Base-by-base conservation (phyloP, 2,888 invertebrate genomes). In the Lasioglossum pauxillum region DNA sequence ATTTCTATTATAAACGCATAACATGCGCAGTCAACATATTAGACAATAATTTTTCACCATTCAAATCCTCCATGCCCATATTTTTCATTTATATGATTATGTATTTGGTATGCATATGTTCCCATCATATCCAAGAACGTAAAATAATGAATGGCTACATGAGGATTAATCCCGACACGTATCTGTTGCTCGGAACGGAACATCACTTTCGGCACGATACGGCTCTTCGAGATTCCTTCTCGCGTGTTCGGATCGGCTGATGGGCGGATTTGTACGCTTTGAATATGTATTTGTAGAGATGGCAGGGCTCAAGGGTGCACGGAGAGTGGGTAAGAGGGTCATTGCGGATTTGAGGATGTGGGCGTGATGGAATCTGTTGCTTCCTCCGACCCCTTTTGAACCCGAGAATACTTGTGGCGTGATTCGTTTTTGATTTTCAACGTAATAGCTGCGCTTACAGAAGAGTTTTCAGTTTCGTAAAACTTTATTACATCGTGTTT, bases 351-450 rank as follows among this genome's bases (percentile, higher is more conserved):
- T 57, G 16, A 41, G 72, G 31, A 19, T 41, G 31, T 35, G 7
- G 19, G n/a, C 67, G 69, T 75, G 83, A 75, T 41, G 83, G 83
- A 83, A 83, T 83, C 75, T 72, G 73, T 73, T 41, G 41, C 69
- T 69, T 46, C 35, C 69, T 27, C 16, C 27, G 44, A 78, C 57
- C 78, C 78, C 73, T 60, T 57, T n/a, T 16, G 57, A 57, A 10
- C 16, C 41, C 31, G 23, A 31, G 19, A 16, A 16, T 72, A 49
- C 23, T 57, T 27, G 73, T 23, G 16, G 2, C 8, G 53, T 41
- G 57, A 38, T 38, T 31, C 46, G 16, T 75, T 57, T 27, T 57
- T 38, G 27, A 75, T 75, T 75, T 57, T 38, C n/a, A 71, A n/a
- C 12, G 41, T 19, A n/a, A 23, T 41, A 23, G 4, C 5, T 71